Conservation (phyloP, 2,113 vertebrate species). For the Naja naja region DNA sequence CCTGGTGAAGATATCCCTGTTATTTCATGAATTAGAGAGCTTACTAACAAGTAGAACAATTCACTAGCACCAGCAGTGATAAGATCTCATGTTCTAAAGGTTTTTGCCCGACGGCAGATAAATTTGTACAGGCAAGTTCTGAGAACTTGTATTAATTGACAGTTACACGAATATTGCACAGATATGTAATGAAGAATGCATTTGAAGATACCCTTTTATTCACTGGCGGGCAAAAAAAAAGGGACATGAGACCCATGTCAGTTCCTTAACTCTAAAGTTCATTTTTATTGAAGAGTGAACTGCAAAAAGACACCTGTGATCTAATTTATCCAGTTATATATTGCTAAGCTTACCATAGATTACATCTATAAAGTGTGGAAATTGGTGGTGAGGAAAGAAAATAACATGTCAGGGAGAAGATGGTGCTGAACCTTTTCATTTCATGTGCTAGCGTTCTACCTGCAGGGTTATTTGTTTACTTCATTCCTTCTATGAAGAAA, state of each 20-base stretch:
- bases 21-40: conserved; percentile 25
- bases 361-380: neutral
- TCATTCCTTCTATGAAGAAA: neutral
- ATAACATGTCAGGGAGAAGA: neutral
- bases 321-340: neutral
- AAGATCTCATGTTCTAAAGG: neutral
- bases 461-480: neutral
- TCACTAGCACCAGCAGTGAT: neutral
- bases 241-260: neutral
- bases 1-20: conserved; percentile 12
- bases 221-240: neutral
- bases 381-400: neutral
- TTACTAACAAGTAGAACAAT: neutral
- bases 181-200: neutral
- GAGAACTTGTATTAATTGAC: neutral
- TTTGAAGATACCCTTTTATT: neutral
- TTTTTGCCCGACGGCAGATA: neutral
- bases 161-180: neutral
- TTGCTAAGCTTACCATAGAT: neutral
- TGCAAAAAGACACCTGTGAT: neutral
- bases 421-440: neutral
- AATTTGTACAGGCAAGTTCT: neutral
- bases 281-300: neutral
- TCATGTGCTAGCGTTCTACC: neutral
- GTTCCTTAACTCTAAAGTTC: neutral